Base-by-base conservation (phyloP, 2,888 invertebrate species). In the Scaptomyza reducta region DNA sequence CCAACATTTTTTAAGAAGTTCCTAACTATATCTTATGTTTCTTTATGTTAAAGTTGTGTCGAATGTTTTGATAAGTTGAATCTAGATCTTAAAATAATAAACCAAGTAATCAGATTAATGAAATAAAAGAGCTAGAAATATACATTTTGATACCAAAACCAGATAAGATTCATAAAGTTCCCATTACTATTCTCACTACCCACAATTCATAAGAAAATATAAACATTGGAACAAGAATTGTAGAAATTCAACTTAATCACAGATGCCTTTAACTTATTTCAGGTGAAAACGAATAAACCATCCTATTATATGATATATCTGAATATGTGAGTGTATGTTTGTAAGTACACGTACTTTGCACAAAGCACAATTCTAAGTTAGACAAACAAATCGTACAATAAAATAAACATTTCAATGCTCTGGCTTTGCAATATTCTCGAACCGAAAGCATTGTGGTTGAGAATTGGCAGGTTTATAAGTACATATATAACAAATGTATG, bases 341-440 rank as follows among this genome's bases (percentile, higher is more conserved):
- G 14, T 47, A 10, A 44, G 45, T 45, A 50, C 14, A 29, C 14
- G 55, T 46, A 60, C 40, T 67, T 67, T 13, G 9, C 38, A 40
- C 53, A 57, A 33, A 18, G 42, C 55, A 58, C 58, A 67, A 59
- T 76, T 72, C 44, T 33, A 57, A 60, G 59, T 74, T 51, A 63
- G 50, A 40, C 74, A 74, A 74, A 74, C 73, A 72, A 74, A 63
- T 60, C 41, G 68, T 18, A 10, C 40, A 16, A 47, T 74, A 72
- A 72, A 60, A 58, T 74, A 74, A 74, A 74, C 74, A 74, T 29
- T 47, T 50, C 56, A 63, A 35, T 33, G 57, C 29, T 60, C 45
- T 57, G 53, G 62, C 58, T 54, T 60, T 59, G 57, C 11, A 44
- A 44, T 74, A 16, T 74, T 77, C 13, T 38, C 57, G 74, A 74